phyloP scores from a whole-genome alignment of 2,113 vertebrate genomes.

The Serilophus lunatus region DNA sequence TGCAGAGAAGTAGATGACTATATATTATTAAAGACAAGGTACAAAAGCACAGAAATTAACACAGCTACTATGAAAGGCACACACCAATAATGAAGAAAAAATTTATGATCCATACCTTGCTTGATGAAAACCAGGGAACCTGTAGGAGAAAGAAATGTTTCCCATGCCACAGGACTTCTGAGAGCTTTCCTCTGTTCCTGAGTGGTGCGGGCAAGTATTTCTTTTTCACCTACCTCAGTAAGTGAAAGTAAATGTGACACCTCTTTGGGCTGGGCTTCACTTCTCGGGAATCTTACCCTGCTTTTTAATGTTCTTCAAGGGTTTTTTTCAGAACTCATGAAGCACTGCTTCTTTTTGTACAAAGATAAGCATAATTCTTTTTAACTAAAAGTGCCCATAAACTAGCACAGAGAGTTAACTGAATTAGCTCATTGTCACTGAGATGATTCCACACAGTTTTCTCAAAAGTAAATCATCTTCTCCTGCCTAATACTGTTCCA shows the following conservation, averaged over 20 bases:
- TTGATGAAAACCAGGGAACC: background rate
- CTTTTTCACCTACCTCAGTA: background rate
- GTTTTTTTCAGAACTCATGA: background rate
- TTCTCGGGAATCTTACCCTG: background rate
- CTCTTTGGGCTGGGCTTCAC: background rate
- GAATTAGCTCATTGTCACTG: background rate
- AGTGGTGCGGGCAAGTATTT: background rate
- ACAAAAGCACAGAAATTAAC: background rate
- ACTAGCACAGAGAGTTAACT: background rate
- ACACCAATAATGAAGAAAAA: conserved; percentile 20
- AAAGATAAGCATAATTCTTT: background rate
- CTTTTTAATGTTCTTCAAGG: background rate
- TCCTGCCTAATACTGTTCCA: background rate
- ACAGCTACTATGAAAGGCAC: conserved; percentile 4
- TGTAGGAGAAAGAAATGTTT: background rate
- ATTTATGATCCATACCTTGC: conserved; percentile 3
- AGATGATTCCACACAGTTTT: background rate
- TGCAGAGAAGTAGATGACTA: background rate
- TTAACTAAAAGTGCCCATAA: background rate
- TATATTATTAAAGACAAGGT: background rate
- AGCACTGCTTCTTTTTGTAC: background rate
- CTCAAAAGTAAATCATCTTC: background rate
- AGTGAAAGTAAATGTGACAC: background rate
- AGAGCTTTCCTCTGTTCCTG: background rate
- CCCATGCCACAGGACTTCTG: background rate